These are phyloP conservation scores for Symphodus melops DNA, from an alignment of 2,113 vertebrate genomes.

Conservation along the genomic window DNA sequence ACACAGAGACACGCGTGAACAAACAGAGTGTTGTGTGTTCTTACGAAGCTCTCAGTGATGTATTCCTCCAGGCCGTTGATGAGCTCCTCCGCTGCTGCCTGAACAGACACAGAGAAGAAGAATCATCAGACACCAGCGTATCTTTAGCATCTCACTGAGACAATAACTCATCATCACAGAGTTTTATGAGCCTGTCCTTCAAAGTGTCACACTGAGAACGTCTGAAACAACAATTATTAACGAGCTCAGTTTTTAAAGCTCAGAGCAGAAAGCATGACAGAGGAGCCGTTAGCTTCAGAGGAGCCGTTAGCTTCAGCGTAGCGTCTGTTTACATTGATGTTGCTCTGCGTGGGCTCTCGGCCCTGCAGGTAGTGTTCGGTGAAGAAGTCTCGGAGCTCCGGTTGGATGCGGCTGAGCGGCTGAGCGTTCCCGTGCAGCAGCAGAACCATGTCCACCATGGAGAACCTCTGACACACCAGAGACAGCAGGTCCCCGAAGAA, in stretches of 20 bases:
- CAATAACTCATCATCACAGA: no score
- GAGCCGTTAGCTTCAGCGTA: no score
- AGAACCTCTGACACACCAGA: constrained; percentile 89
- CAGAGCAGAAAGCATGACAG: no score
- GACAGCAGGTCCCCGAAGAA: constrained; percentile 90
- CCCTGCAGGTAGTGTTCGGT: constrained; percentile 86
- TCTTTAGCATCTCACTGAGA: no score
- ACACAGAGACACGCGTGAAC: no score
- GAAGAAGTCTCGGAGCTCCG: constrained; percentile 87
- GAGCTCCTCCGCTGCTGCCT: constrained; percentile 84
- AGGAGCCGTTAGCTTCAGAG: no score
- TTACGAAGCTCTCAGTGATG: constrained; percentile 90
- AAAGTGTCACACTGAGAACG: no score
- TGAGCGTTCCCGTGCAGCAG: constrained; percentile 89
- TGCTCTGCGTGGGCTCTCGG: constrained; percentile 84
- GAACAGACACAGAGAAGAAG: constrained; percentile 13
- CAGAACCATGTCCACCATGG: constrained; percentile 91
- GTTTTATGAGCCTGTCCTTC: no score
- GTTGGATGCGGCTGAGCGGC: constrained; percentile 87
- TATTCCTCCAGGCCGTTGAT: constrained; percentile 86
- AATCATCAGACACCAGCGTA: no score
- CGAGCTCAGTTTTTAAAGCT: no score
- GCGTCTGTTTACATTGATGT: constrained; percentile 72
- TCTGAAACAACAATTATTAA: no score
- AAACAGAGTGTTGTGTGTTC: no score